A percentile compares a stretch with the other conserved stretches of the same genome.
phyloP scores from a whole-genome alignment of 2,888 invertebrate genomes.

The Meteorus colon region DNA sequence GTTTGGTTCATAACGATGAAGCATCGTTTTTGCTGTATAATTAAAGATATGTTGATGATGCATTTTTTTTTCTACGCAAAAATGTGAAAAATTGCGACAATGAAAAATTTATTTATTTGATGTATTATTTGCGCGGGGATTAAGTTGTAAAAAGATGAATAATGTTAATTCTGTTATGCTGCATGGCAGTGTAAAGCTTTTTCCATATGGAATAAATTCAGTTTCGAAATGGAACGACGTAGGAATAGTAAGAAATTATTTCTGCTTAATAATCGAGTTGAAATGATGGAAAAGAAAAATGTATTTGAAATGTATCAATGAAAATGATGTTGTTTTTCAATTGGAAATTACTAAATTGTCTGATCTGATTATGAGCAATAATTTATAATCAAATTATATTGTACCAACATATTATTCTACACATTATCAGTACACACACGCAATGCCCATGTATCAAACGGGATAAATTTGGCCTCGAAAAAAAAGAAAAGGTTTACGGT shows the following conservation, averaged over 20 bases:
- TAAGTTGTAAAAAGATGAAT: background rate
- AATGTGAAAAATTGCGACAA: background rate
- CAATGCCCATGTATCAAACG: background rate
- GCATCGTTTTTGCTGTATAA: background rate
- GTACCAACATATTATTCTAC: conserved; percentile 15
- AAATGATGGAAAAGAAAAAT: conserved; percentile 7
- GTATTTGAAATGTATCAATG: conserved; percentile 6
- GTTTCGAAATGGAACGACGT: background rate
- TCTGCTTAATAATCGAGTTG: background rate
- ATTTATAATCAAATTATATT: conserved; percentile 15
- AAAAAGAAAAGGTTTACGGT: conserved; percentile 11
- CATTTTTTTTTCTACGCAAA: background rate
- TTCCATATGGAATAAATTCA: background rate
- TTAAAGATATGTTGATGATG: background rate
- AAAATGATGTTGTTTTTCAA: conserved; percentile 2
- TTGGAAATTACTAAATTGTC: conserved; percentile 1
- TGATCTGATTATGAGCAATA: conserved; percentile 31
- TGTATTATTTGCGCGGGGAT: background rate
- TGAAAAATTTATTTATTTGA: background rate
- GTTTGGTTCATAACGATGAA: background rate
- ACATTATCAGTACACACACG: background rate
- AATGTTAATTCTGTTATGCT: background rate
- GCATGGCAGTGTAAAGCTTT: background rate
- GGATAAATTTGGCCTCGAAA: background rate
- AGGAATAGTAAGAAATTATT: background rate